Percentiles rank a stretch among this genome's conserved stretches.
Evolutionary conservation across 2,797 vertebrate species (phyloP).

Genomic region (Eidolon dupreanum): DNA sequence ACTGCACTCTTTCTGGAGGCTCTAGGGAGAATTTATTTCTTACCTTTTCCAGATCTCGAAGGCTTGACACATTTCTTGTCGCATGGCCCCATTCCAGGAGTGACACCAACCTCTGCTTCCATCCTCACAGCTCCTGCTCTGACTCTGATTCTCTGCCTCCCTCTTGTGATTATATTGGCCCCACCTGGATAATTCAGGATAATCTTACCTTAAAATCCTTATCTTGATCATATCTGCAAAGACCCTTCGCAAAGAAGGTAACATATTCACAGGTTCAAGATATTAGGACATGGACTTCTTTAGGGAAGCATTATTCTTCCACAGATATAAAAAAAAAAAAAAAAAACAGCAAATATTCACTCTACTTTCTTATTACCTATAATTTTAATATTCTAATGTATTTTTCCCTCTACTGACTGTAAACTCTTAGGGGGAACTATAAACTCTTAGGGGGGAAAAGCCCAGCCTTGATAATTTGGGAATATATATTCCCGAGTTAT

Average conservation of each 20-base stretch:
- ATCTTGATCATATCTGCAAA: not conserved
- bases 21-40: not conserved
- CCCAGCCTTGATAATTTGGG: not conserved
- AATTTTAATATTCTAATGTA: not conserved
- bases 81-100: not conserved
- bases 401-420: slow-evolving; percentile 16
- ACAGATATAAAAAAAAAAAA: not conserved
- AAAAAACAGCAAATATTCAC: not conserved
- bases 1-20: not conserved
- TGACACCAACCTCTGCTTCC: not conserved
- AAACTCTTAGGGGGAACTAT: not conserved
- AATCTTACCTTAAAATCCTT: not conserved
- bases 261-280: slow-evolving; percentile 9
- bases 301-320: not conserved
- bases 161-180: not conserved
- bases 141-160: not conserved
- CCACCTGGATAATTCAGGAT: not conserved
- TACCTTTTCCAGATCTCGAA: not conserved
- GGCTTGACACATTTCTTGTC: not conserved
- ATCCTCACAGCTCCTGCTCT: not conserved
- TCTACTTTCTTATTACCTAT: not conserved
- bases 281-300: not conserved
- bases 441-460: not conserved
- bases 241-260: not conserved
- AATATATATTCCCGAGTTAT: not conserved